Percentiles rank a stretch among this genome's conserved stretches.
Conservation (phyloP, 2,888 invertebrate genomes). For the Tetropium fuscum region DNA sequence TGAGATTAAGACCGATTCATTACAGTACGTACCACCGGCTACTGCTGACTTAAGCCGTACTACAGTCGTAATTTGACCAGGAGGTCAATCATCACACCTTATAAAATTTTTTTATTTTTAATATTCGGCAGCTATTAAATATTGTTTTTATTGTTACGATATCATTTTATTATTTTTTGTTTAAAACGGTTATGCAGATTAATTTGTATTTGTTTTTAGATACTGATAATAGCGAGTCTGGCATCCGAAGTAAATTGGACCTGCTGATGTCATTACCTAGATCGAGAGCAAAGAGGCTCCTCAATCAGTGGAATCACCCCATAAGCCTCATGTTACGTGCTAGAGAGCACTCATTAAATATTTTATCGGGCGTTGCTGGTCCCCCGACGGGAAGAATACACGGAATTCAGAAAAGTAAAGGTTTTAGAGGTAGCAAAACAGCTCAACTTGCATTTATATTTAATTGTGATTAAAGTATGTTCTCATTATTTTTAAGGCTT, state of each 20-base stretch:
- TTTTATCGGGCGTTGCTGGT: conserved; percentile 78
- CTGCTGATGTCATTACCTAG: conserved; percentile 80
- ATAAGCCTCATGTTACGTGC: conserved; percentile 83
- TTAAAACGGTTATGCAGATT: background rate
- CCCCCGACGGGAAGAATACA: conserved; percentile 58
- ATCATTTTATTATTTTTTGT: no score
- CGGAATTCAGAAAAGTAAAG: conserved; percentile 52
- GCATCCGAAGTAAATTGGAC: conserved; percentile 78
- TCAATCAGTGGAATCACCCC: conserved; percentile 84
- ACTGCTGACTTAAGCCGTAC: no score
- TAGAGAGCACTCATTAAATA: conserved; percentile 83
- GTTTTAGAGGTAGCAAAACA: conserved; percentile 44
- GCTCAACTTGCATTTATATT: no score
- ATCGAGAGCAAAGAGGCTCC: conserved; percentile 80
- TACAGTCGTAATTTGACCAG: no score
- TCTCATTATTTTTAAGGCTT: conserved; percentile 69
- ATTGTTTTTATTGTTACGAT: no score
- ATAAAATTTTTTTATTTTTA: no score
- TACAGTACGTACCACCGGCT: no score
- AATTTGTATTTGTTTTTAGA: conserved; percentile 56
- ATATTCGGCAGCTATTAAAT: no score
- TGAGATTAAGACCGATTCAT: no score
- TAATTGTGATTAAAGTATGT: background rate
- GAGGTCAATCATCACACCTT: no score
- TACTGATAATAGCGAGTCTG: conserved; percentile 68